phyloP scores from a whole-genome alignment of 2,113 vertebrate genomes.

The rat (Rattus norvegicus) region DNA sequence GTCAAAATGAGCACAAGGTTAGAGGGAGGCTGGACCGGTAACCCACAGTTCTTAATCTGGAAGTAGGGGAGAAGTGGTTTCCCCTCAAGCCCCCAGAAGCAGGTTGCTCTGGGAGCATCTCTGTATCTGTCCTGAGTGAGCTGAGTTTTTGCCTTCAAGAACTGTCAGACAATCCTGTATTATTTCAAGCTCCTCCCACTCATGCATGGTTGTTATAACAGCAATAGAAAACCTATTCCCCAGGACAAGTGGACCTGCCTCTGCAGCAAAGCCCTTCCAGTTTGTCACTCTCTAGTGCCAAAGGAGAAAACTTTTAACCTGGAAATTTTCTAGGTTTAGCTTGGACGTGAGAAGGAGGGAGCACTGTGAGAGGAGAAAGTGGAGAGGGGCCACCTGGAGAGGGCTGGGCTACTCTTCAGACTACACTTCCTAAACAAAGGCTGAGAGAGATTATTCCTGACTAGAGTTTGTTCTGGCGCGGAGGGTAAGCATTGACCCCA shows the following conservation, averaged over 20 bases:
- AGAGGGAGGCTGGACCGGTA: neutral
- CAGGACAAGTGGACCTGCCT: neutral
- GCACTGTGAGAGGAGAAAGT: neutral
- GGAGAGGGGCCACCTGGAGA: neutral
- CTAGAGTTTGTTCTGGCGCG: neutral
- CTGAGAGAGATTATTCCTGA: neutral
- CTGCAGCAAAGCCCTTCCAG: neutral
- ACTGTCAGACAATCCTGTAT: neutral
- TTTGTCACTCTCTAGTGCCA: neutral
- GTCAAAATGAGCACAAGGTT: neutral
- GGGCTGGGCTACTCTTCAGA: neutral
- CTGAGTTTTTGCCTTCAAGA: neutral
- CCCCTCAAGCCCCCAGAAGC: neutral
- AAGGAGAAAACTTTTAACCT: neutral
- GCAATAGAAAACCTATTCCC: neutral
- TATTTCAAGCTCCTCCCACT: neutral
- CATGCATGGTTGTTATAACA: neutral
- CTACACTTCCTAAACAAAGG: neutral
- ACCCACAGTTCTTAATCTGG: neutral
- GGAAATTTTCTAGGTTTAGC: neutral
- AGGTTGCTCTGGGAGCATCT: neutral
- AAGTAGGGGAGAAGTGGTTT: neutral
- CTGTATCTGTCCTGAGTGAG: too few species aligned
- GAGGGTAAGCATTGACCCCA: neutral
- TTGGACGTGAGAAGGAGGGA: neutral